Evolutionary conservation across 2,888 invertebrate genomes (phyloP).

Genomic region (Drosophila paracracens): DNA sequence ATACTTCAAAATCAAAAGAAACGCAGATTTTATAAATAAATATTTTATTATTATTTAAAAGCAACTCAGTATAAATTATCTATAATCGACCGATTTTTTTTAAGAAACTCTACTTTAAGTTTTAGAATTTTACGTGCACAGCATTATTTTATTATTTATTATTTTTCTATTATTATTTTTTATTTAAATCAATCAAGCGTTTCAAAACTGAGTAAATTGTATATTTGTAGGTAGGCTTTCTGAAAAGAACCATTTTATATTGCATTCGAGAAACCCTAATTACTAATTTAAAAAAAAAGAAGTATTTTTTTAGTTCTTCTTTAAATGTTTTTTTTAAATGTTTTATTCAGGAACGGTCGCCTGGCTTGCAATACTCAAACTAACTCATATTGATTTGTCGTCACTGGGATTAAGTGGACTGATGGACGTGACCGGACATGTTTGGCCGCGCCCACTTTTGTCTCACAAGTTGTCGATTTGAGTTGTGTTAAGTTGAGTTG

Average conservation of each 20-base stretch:
- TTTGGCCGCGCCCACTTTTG: conserved; percentile 41
- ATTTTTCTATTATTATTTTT: too few relatives aligned
- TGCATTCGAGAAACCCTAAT: background rate
- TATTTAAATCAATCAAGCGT: background rate
- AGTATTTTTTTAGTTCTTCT: background rate
- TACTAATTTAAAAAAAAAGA: background rate
- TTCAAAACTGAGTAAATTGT: background rate
- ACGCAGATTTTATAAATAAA: too few relatives aligned
- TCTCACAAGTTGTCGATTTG: conserved; percentile 13
- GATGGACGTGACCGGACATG: background rate
- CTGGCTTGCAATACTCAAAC: background rate
- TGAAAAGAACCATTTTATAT: background rate
- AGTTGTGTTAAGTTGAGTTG: background rate
- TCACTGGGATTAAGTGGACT: conserved; percentile 16
- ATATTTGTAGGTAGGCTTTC: too few relatives aligned
- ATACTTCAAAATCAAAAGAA: background rate
- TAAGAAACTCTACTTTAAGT: accelerated
- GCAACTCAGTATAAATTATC: too few relatives aligned
- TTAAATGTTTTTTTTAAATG: background rate
- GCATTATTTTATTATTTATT: background rate
- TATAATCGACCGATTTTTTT: too few relatives aligned
- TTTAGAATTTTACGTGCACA: background rate
- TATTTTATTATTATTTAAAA: too few relatives aligned
- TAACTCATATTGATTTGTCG: background rate
- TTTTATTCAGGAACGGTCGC: background rate